A percentile compares a stretch with the other conserved stretches of the same genome.
Conservation (phyloP, 2,113 vertebrate genomes). For the Notothenia coriiceps region DNA sequence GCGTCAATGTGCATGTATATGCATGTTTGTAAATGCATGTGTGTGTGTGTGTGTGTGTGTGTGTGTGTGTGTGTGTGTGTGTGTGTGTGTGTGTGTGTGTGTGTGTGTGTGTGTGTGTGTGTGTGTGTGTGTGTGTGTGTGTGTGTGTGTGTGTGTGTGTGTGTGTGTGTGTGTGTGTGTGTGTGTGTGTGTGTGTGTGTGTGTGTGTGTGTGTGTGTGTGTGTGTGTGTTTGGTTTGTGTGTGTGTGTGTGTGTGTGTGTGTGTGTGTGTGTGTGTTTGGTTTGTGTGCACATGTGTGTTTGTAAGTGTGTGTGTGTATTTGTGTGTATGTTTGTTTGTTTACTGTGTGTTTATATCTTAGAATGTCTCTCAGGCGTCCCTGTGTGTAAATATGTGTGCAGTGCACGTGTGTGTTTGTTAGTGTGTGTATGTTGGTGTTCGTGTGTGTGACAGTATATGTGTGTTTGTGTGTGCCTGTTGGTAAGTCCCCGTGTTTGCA, state of each 20-base stretch:
- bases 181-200: no score
- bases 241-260: slow-evolving; percentile 15
- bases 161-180: no score
- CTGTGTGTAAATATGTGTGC: slow-evolving; percentile 17
- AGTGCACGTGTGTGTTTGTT: no score
- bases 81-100: no score
- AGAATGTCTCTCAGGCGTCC: no score
- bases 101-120: no score
- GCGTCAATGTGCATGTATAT: background rate
- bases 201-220: slow-evolving; percentile 15
- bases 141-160: no score
- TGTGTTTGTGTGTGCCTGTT: background rate
- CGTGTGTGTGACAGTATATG: background rate
- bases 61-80: no score
- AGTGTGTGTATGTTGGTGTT: slow-evolving; percentile 1
- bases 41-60: no score
- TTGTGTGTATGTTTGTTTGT: no score
- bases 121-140: no score
- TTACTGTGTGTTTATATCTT: slow-evolving; percentile 2
- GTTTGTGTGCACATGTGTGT: background rate
- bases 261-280: slow-evolving; percentile 17
- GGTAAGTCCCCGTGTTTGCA: background rate
- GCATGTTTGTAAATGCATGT: background rate
- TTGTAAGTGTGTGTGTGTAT: slow-evolving; percentile 1
- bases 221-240: slow-evolving; percentile 30